phyloP scores from a whole-genome alignment of 2,888 invertebrate genomes.

The Neelides folsomi region DNA sequence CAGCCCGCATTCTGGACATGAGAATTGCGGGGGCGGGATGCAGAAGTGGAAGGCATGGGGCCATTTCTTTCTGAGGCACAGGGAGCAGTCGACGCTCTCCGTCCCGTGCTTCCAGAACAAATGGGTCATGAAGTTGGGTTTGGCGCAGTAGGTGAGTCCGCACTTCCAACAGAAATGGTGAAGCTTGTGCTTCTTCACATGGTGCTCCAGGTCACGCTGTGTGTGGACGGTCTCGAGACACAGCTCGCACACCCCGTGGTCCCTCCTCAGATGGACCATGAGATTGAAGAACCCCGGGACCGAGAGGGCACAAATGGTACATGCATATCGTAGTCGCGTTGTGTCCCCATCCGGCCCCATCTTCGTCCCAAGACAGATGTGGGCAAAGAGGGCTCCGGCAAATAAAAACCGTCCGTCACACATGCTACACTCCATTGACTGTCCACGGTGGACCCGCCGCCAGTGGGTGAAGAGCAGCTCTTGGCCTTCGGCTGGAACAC shows the following conservation, averaged over 20 bases:
- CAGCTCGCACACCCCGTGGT: conserved; percentile 73
- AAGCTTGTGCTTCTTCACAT: conserved; percentile 80
- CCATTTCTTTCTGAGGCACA: conserved; percentile 79
- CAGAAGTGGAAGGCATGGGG: conserved; percentile 85
- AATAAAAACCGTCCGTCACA: conserved; percentile 31
- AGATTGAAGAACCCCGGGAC: conserved; percentile 74
- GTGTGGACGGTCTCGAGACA: conserved; percentile 68
- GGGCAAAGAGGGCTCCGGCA: conserved; percentile 30
- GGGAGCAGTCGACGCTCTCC: conserved; percentile 70
- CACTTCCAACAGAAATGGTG: conserved; percentile 77
- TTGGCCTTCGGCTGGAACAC: conserved; percentile 15
- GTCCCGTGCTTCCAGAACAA: conserved; percentile 87
- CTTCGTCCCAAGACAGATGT: conserved; percentile 28
- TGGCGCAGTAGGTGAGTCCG: conserved; percentile 74
- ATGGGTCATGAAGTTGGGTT: conserved; percentile 76
- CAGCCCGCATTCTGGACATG: conserved; percentile 66
- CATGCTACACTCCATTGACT: conserved; percentile 31
- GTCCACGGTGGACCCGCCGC: conserved; percentile 26
- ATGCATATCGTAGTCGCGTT: conserved; percentile 62
- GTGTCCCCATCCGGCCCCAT: conserved; percentile 9
- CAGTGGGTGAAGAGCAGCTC: conserved; percentile 28
- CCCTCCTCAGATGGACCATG: conserved; percentile 74
- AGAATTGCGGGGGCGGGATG: conserved; percentile 60
- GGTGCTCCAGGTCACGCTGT: conserved; percentile 66
- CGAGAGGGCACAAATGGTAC: conserved; percentile 52